These are phyloP conservation scores for Castor canadensis DNA, from an alignment of 2,113 vertebrate species.

Conservation along the genomic window DNA sequence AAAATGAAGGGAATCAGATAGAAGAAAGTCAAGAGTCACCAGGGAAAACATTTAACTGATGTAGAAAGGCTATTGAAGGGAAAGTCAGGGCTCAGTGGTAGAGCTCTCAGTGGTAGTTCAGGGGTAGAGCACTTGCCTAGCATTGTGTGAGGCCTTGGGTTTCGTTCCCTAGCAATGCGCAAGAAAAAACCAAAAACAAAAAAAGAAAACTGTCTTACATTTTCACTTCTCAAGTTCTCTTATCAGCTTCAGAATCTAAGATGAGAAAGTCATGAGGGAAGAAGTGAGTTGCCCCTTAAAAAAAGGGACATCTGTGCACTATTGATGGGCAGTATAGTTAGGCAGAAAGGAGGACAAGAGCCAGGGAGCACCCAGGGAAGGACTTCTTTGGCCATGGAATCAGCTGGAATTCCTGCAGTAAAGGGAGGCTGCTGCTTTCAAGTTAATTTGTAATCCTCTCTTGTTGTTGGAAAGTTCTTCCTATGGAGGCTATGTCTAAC, in stretches of 20 bases:
- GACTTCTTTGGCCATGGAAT: background rate
- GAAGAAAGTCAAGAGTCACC: background rate
- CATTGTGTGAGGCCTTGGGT: background rate
- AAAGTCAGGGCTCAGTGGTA: background rate
- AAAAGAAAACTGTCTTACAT: background rate
- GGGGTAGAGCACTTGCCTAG: background rate
- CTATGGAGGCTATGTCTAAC: background rate
- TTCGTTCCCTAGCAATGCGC: background rate
- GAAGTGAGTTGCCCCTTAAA: background rate
- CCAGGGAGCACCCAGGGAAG: background rate
- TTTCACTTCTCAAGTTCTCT: background rate
- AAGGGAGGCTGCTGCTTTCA: background rate
- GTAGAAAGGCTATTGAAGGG: background rate
- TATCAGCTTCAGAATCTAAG: background rate
- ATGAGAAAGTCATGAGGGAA: background rate
- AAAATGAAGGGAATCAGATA: background rate
- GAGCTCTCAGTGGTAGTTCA: background rate
- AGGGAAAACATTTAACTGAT: background rate
- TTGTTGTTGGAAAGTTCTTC: background rate
- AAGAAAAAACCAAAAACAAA: background rate
- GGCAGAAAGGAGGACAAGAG: background rate
- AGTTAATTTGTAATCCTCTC: background rate
- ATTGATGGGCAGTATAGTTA: fast-evolving
- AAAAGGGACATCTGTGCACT: background rate
- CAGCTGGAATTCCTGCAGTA: background rate